A percentile compares a stretch with the other conserved stretches of the same genome.
Evolutionary conservation across 2,888 invertebrate genomes (phyloP).

Genomic region (Tolmerus cingulatus): DNA sequence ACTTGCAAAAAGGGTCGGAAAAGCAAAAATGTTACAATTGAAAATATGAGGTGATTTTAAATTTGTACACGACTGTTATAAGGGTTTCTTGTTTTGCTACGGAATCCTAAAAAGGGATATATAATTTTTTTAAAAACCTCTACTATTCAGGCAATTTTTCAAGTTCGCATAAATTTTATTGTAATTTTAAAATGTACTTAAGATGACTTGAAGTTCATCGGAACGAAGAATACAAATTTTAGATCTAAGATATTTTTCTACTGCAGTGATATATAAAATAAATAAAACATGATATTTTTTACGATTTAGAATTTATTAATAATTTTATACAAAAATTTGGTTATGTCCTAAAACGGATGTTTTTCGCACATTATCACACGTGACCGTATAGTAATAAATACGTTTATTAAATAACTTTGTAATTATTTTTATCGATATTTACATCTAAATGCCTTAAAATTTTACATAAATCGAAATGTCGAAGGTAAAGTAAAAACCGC

Average conservation of each 20-base stretch:
- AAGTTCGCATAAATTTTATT: too few relatives aligned
- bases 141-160: too few relatives aligned
- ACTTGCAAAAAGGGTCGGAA: too few relatives aligned
- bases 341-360: conserved; percentile 34
- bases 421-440: background rate
- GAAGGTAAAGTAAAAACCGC: background rate
- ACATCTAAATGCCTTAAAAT: conserved; percentile 18
- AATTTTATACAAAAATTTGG: conserved; percentile 28
- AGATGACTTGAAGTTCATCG: too few relatives aligned
- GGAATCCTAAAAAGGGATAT: too few relatives aligned
- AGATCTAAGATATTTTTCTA: background rate
- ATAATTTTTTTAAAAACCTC: too few relatives aligned
- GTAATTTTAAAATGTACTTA: too few relatives aligned
- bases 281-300: background rate
- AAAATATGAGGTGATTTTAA: too few relatives aligned
- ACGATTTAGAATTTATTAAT: conserved; percentile 17
- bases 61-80: too few relatives aligned
- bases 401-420: conserved; percentile 1
- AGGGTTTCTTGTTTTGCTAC: too few relatives aligned
- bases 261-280: background rate
- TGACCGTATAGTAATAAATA: conserved; percentile 27
- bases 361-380: conserved; percentile 35
- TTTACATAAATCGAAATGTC: conserved; percentile 35
- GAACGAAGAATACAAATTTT: too few relatives aligned
- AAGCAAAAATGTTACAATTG: too few relatives aligned